A percentile compares a stretch with the other conserved stretches of the same genome.
Evolutionary conservation across 2,888 invertebrate species (phyloP).

Genomic region (Actias luna): DNA sequence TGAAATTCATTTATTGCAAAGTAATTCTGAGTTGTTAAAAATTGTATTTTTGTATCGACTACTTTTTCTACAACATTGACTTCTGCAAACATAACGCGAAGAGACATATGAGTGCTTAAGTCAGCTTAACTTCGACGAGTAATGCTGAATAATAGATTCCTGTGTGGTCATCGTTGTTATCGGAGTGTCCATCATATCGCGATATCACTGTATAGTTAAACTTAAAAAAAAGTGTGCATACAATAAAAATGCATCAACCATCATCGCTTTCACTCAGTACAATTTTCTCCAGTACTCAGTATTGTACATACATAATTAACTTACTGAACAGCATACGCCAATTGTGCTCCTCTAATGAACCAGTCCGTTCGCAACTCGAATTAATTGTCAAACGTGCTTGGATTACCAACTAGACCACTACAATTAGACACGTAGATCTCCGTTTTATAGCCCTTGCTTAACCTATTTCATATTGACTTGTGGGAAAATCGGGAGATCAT

Average conservation of each 20-base stretch:
- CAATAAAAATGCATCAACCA: slow-evolving; percentile 10
- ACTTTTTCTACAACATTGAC: too few species aligned
- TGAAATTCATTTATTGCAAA: too few species aligned
- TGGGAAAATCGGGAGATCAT: slow-evolving; percentile 20
- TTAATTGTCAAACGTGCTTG: slow-evolving; percentile 70
- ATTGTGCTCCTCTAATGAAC: slow-evolving; percentile 68
- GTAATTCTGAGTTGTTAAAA: too few species aligned
- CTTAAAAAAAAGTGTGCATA: not conserved
- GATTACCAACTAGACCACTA: slow-evolving; percentile 52
- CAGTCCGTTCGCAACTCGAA: slow-evolving; percentile 52
- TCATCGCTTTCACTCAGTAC: not conserved
- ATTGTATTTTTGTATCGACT: too few species aligned
- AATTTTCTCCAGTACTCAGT: slow-evolving; percentile 19
- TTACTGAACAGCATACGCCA: slow-evolving; percentile 53
- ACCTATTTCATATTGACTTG: slow-evolving; percentile 18
- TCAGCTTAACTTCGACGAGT: too few species aligned
- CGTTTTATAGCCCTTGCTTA: slow-evolving; percentile 19
- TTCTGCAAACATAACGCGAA: too few species aligned
- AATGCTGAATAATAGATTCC: too few species aligned
- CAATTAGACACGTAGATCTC: slow-evolving; percentile 36
- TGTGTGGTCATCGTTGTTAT: too few species aligned
- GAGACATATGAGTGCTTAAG: too few species aligned
- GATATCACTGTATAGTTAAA: too few species aligned
- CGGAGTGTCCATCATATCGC: too few species aligned
- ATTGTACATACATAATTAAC: slow-evolving; percentile 52